phyloP scores from a whole-genome alignment of 2,113 vertebrate genomes.

The Laticauda colubrina region DNA sequence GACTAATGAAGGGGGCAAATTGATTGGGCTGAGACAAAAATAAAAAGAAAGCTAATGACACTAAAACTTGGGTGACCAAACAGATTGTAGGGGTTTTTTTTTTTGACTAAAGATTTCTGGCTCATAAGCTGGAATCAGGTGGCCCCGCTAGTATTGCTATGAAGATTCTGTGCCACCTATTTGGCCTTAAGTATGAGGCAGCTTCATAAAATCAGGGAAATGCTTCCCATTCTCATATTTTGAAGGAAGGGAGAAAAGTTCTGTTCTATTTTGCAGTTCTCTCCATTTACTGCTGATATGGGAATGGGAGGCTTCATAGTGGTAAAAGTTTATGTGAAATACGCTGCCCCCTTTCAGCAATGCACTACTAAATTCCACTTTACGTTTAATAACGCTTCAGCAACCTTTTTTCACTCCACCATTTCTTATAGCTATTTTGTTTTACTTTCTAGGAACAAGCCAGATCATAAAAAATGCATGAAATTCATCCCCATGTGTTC shows the following conservation, averaged over 20 bases:
- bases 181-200: background rate
- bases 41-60: background rate
- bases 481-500: constrained; percentile 45
- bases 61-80: background rate
- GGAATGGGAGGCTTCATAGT: background rate
- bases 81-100: background rate
- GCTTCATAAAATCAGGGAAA: background rate
- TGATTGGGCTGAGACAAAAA: background rate
- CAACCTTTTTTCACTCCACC: background rate
- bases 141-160: background rate
- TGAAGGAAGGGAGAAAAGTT: background rate
- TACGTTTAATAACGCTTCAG: background rate
- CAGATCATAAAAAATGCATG: constrained; percentile 39
- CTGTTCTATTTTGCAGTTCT: background rate
- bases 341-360: background rate
- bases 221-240: background rate
- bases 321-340: background rate
- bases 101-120: background rate
- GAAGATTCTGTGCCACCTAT: background rate
- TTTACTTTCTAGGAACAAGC: constrained; percentile 43
- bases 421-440: constrained; percentile 19
- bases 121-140: too few relatives aligned
- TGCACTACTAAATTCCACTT: background rate
- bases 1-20: background rate
- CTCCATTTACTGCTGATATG: background rate